Evolutionary conservation across 2,888 invertebrate genomes (phyloP).

Genomic region (Lepas anatifera): DNA sequence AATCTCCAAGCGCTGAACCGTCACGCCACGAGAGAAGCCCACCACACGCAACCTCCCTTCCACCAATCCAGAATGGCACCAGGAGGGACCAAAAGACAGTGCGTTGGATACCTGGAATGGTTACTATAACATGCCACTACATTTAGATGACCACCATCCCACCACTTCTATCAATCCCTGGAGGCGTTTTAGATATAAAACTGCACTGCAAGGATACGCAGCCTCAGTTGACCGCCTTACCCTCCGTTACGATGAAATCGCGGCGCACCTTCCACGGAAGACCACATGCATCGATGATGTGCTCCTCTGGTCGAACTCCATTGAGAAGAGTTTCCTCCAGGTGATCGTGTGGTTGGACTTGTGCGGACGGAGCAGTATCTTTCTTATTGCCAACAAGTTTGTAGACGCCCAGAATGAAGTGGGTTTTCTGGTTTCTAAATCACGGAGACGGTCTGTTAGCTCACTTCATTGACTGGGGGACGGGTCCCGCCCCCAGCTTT

Average conservation of each 20-base stretch:
- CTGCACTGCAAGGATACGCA: slow-evolving; percentile 17
- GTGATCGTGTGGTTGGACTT: slow-evolving; percentile 1
- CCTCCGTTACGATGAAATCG: slow-evolving; percentile 4
- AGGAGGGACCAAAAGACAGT: background rate
- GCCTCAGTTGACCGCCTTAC: slow-evolving; percentile 14
- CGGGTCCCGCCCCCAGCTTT: too few relatives aligned
- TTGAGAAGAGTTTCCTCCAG: background rate
- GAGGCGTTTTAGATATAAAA: slow-evolving; percentile 15
- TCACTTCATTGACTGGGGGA: background rate
- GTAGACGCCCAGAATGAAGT: background rate
- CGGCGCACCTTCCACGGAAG: background rate
- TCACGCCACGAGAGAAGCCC: background rate
- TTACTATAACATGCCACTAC: slow-evolving; percentile 15
- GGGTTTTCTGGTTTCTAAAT: slow-evolving; percentile 14
- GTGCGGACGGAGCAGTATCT: slow-evolving; percentile 5
- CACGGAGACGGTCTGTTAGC: slow-evolving; percentile 6
- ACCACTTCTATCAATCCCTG: slow-evolving; percentile 18
- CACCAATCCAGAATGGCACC: slow-evolving; percentile 12
- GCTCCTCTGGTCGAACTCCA: slow-evolving; percentile 10
- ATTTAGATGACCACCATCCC: slow-evolving; percentile 7
- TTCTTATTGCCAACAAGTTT: slow-evolving; percentile 9
- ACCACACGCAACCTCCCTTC: slow-evolving; percentile 16
- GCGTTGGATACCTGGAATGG: slow-evolving; percentile 17
- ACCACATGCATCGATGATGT: slow-evolving; percentile 13
- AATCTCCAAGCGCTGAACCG: slow-evolving; percentile 15